Evolutionary conservation across 2,113 vertebrate species (phyloP), one percentile per base, ranked within the genome.

Genomic region (Sylvilagus bachmani): DNA sequence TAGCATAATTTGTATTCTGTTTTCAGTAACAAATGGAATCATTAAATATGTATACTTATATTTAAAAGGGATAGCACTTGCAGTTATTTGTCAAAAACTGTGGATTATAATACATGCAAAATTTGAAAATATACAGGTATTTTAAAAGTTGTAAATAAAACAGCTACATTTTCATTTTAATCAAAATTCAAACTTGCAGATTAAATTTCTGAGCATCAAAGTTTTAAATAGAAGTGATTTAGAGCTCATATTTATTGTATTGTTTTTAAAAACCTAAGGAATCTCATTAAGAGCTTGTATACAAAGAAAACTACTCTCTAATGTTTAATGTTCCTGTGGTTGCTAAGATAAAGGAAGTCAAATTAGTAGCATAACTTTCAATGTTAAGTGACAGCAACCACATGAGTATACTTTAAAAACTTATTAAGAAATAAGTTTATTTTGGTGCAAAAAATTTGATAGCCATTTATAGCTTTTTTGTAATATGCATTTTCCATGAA

Each of bases 261-360:
- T 91, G 27, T 24, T 86, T 86, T 87, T 31, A 6, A 74, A 74
- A 69, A 86, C 31, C 51, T 61, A 81, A 36, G 31, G 25, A 55
- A 61, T 73, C n/a, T 66, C 70, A 86, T 71, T 66, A 73, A 86
- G n/a, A 86, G 90, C 19, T 75, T 82, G 75, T 51, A 69, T 75
- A 33, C 13, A 73, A 64, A 33, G 71, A 33, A 44, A 78, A 58
- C 55, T 64, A 70, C 55, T 58, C 64, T 92, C n/a, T 21, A 66
- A 17, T 44, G 44, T 66, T 79, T 16, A 13, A 8, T 12, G 1
- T 89, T 92, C 13, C 38, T 78, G 14, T 44, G 7, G n/a, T 70
- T 84, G 16, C 17, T 51, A 64, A 33, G 51, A 21, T 69, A 11
- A 82, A 19, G 55, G 33, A 31, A 12, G 33, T 81, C 62, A 89